Conservation (phyloP, 2,888 invertebrate species). For the Harpalus rufipes region DNA sequence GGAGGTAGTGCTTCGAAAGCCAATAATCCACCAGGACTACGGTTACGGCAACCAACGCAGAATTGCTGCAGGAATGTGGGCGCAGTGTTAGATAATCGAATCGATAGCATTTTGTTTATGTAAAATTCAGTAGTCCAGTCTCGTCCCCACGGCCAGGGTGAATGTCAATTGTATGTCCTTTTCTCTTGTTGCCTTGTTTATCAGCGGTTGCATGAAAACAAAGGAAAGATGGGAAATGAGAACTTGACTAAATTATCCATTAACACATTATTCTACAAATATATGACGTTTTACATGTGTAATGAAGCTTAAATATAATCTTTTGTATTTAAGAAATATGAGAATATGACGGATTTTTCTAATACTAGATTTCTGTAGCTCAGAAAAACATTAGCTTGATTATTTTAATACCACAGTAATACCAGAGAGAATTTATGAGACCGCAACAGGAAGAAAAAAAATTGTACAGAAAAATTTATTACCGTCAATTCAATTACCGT, state of each 20-base stretch:
- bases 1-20: neutral
- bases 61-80: slow-evolving; percentile 18
- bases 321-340: too few species aligned
- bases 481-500: too few species aligned
- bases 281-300: too few species aligned
- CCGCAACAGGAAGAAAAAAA: too few species aligned
- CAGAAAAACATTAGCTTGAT: too few species aligned
- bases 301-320: too few species aligned
- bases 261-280: neutral
- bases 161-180: slow-evolving; percentile 2
- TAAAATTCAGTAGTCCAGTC: slow-evolving; percentile 47
- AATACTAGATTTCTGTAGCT: too few species aligned
- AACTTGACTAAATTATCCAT: neutral
- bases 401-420: too few species aligned
- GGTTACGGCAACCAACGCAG: neutral
- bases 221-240: neutral
- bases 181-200: too few species aligned
- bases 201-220: neutral
- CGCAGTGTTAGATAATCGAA: slow-evolving; percentile 10
- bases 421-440: too few species aligned
- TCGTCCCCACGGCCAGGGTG: slow-evolving; percentile 11
- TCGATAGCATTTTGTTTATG: slow-evolving; percentile 58
- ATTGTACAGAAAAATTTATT: too few species aligned
- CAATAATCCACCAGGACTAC: neutral
- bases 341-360: too few species aligned